A percentile compares a stretch with the other conserved stretches of the same genome.
Evolutionary conservation across 2,113 vertebrate species (phyloP).

Genomic region (Thalassoma bifasciatum): DNA sequence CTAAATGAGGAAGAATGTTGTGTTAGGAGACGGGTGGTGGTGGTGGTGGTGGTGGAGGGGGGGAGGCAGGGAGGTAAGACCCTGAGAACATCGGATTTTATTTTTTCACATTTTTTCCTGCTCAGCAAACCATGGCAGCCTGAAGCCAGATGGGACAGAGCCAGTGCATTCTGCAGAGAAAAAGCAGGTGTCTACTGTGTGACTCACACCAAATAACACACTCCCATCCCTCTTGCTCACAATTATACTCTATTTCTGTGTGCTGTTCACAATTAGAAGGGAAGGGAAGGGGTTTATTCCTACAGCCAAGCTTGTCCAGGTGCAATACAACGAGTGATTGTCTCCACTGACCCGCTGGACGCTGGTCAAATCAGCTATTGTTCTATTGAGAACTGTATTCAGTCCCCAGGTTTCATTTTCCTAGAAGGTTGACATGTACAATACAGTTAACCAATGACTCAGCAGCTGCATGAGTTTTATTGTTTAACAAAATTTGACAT

Average conservation of each 20-base stretch:
- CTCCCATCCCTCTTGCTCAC: slow-evolving; percentile 16
- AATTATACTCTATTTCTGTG: slow-evolving; percentile 34
- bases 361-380: slow-evolving; percentile 42
- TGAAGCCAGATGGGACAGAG: slow-evolving; percentile 50
- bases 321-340: slow-evolving; percentile 41
- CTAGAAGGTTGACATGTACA: background rate
- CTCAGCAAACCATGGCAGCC: slow-evolving; percentile 26
- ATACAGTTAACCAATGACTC: background rate
- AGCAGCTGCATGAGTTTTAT: too few species aligned
- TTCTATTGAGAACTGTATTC: slow-evolving; percentile 3
- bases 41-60: background rate
- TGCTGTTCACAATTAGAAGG: slow-evolving; percentile 39
- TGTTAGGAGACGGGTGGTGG: background rate
- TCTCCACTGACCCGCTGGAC: slow-evolving; percentile 53
- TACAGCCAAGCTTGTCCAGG: slow-evolving; percentile 46
- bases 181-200: slow-evolving; percentile 48
- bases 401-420: background rate
- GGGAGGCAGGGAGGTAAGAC: background rate
- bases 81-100: slow-evolving; percentile 16
- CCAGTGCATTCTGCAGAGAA: slow-evolving; percentile 50
- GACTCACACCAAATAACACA: slow-evolving; percentile 24
- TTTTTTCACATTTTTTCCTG: slow-evolving; percentile 27
- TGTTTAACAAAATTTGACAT: background rate
- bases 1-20: slow-evolving; percentile 18
- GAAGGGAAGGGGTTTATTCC: background rate